These are phyloP conservation scores for Anthopleura xanthogrammica DNA, from an alignment of 92 coral and sea anemone genomes.

Conservation along the genomic window DNA sequence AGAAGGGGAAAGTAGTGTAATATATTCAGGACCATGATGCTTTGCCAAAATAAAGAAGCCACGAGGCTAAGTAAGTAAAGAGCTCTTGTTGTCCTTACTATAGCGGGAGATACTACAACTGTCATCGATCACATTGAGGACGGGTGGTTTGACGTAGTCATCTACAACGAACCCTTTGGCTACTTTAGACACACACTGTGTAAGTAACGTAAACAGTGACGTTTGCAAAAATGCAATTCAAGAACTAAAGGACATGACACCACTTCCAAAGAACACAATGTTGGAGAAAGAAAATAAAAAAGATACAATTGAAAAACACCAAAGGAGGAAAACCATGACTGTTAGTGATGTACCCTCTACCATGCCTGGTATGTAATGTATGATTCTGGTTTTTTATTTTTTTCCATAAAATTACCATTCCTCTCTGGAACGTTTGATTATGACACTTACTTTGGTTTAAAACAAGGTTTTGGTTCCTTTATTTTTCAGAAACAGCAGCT, in stretches of 20 bases:
- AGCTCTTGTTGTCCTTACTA: too few relatives aligned
- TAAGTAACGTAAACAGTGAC: neutral
- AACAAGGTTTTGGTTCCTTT: neutral
- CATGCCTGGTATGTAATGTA: neutral
- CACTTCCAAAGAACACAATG: neutral
- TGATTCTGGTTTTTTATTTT: too few relatives aligned
- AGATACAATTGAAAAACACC: neutral
- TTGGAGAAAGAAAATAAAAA: neutral
- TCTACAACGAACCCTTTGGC: too few relatives aligned
- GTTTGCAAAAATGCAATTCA: neutral
- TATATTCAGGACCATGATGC: too few relatives aligned
- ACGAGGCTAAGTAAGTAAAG: too few relatives aligned
- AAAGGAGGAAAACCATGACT: neutral
- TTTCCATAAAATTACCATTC: neutral
- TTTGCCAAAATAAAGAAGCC: neutral
- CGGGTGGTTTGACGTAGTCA: too few relatives aligned
- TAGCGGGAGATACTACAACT: too few relatives aligned
- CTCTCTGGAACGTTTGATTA: too few relatives aligned
- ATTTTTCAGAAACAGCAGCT: neutral
- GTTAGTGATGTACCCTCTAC: neutral
- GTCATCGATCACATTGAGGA: too few relatives aligned
- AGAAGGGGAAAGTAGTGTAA: neutral
- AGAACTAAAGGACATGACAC: neutral
- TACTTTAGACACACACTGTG: too few relatives aligned
- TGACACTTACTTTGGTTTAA: neutral